Percentiles rank a stretch among this genome's conserved stretches.
phyloP scores from a whole-genome alignment of 2,113 vertebrate genomes.

The Meles meles region DNA sequence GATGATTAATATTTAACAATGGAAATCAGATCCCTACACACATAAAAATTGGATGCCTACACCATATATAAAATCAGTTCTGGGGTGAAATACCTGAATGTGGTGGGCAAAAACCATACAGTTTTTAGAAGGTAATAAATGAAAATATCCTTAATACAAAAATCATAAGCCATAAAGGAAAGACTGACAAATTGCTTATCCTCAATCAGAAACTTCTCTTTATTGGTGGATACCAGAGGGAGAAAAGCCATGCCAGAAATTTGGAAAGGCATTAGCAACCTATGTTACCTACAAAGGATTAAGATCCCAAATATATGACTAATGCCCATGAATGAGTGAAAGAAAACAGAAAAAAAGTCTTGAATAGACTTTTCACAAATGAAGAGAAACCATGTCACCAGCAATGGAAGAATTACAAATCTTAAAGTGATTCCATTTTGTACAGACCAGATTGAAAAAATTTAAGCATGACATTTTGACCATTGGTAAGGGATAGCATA shows the following conservation, averaged over 20 bases:
- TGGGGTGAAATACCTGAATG: not conserved
- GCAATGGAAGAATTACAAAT: not conserved
- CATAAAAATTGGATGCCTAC: not conserved
- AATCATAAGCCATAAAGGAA: not conserved
- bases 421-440: not conserved
- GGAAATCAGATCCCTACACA: not conserved
- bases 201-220: not conserved
- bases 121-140: not conserved
- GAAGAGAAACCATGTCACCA: not conserved
- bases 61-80: not conserved
- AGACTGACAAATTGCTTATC: not conserved
- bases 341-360: not conserved
- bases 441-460: not conserved
- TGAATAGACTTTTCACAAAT: not conserved
- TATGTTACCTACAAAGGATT: not conserved
- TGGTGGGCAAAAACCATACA: not conserved
- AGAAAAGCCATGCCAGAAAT: not conserved
- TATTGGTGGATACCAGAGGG: not conserved
- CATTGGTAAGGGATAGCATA: not conserved
- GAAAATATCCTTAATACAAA: not conserved
- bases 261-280: not conserved
- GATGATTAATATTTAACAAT: not conserved
- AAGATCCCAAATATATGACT: not conserved
- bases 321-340: not conserved
- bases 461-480: not conserved